Evolutionary conservation across 2,113 vertebrate genomes (phyloP).

Genomic region (Syngnathus scovelli): DNA sequence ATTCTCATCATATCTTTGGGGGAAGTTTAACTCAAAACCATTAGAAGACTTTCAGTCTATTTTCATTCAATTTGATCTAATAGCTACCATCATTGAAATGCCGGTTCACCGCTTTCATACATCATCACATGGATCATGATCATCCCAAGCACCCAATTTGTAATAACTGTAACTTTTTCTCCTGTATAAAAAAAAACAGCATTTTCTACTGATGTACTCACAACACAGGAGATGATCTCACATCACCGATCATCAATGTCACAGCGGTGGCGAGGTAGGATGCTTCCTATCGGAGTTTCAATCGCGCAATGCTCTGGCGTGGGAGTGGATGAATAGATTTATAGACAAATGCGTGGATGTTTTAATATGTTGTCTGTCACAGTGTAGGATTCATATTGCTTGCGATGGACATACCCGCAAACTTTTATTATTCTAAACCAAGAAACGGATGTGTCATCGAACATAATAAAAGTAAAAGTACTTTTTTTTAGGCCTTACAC

Average conservation of each 20-base stretch:
- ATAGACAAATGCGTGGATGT: slow-evolving; percentile 1
- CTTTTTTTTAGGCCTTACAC: background rate
- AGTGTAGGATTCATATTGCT: no score
- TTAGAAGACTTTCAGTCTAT: slow-evolving; percentile 16
- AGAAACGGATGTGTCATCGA: no score
- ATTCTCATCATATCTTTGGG: slow-evolving; percentile 48
- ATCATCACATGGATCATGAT: slow-evolving; percentile 9
- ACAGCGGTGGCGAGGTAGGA: background rate
- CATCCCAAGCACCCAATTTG: background rate
- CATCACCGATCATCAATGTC: slow-evolving; percentile 10
- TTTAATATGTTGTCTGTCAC: background rate
- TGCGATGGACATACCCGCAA: no score
- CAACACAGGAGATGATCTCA: background rate
- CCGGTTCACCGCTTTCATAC: slow-evolving; percentile 6
- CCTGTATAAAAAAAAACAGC: background rate
- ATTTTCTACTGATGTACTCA: background rate
- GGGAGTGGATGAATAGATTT: slow-evolving; percentile 13
- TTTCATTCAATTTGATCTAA: slow-evolving; percentile 19
- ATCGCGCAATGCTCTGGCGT: background rate
- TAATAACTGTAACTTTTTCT: background rate
- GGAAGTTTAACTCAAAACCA: slow-evolving; percentile 32
- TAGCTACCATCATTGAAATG: slow-evolving; percentile 22
- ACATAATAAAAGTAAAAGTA: background rate
- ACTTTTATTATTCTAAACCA: no score
- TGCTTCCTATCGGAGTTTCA: background rate